These are phyloP conservation scores for Labeo rohita DNA, from an alignment of 2,113 vertebrate species.

Conservation along the genomic window DNA sequence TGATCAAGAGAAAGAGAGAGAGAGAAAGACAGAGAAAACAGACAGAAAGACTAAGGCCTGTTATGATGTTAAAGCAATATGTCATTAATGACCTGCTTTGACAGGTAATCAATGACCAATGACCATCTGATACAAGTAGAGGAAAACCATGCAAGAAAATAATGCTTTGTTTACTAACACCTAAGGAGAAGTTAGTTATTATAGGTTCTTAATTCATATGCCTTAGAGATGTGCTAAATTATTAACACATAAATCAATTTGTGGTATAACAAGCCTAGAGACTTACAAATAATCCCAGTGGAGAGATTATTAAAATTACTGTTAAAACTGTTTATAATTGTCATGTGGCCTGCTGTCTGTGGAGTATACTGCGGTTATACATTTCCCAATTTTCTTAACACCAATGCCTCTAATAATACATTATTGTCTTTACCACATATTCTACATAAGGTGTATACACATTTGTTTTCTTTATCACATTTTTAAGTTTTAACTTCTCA, in stretches of 20 bases:
- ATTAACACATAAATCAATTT: not conserved
- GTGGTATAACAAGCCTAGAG: not conserved
- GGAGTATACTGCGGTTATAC: not conserved
- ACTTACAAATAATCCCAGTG: slow-evolving; percentile 4
- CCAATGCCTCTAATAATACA: not conserved
- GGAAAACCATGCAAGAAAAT: not conserved
- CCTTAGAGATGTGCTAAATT: not conserved
- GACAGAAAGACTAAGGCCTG: not conserved
- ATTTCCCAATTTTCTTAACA: not conserved
- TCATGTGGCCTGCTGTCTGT: not conserved
- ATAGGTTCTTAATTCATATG: not conserved
- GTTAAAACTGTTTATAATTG: not conserved
- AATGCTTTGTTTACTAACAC: not conserved
- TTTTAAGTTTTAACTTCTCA: not conserved
- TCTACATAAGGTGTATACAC: not conserved
- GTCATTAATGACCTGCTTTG: not conserved
- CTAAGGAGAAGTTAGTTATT: not conserved
- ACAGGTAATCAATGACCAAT: not conserved
- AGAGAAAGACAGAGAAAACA: not conserved
- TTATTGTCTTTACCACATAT: not conserved
- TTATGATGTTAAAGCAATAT: not conserved
- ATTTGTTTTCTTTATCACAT: not conserved
- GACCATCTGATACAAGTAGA: not conserved
- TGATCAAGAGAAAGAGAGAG: not conserved
- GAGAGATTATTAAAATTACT: slow-evolving; percentile 18